Conservation (phyloP, 1,140 invertebrate species). For the Tachypleus tridentatus region DNA sequence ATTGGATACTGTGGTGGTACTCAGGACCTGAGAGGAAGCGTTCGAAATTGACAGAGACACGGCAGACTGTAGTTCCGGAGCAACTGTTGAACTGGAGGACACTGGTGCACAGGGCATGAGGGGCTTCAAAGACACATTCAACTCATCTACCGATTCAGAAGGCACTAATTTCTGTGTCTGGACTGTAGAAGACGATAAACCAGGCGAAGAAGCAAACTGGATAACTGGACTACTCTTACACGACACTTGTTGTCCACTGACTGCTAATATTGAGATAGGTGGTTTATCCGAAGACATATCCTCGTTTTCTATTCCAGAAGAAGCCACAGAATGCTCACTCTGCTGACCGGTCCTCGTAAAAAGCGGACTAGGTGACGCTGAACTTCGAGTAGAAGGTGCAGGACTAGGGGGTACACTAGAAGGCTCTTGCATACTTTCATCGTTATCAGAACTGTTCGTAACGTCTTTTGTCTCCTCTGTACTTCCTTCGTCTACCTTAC, state of each 20-base stretch:
- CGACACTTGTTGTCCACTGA: no score
- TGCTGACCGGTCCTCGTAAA: no score
- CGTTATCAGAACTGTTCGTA: slow-evolving; percentile 54
- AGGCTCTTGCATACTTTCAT: slow-evolving; percentile 44
- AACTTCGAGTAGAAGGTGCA: slow-evolving; percentile 12
- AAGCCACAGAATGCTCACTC: no score
- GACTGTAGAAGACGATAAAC: no score
- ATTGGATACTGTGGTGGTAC: not conserved
- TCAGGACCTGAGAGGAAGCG: not conserved
- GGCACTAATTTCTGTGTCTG: no score
- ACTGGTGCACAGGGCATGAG: slow-evolving; percentile 1
- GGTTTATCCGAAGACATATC: no score
- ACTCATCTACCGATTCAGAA: not conserved
- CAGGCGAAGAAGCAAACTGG: no score
- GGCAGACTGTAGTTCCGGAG: no score
- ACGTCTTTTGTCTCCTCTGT: slow-evolving; percentile 41
- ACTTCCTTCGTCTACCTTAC: slow-evolving; percentile 30
- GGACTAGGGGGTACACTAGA: slow-evolving; percentile 23
- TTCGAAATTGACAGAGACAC: not conserved
- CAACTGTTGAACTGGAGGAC: not conserved
- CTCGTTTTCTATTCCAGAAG: no score
- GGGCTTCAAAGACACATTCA: not conserved
- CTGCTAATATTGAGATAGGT: no score
- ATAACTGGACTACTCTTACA: no score
- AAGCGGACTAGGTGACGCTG: slow-evolving; percentile 7